Percentiles rank a stretch among this genome's conserved stretches.
Evolutionary conservation across 2,797 vertebrate genomes (phyloP).

Genomic region (Lutjanus campechanus): DNA sequence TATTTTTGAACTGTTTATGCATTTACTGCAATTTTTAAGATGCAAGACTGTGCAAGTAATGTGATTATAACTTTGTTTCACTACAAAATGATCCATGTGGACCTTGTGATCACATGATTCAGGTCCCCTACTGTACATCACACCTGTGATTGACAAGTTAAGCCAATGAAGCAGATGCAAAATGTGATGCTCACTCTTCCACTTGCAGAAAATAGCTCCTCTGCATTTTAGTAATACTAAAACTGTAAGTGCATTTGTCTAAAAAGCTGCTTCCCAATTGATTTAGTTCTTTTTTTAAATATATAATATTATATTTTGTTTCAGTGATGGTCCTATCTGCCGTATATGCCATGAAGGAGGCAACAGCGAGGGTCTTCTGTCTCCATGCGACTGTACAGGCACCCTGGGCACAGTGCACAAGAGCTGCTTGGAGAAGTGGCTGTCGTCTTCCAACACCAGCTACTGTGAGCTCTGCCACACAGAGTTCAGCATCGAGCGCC

Average conservation of each 20-base stretch:
- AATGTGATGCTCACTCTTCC: not conserved
- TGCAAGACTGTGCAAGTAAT: not conserved
- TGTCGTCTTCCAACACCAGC: conserved; percentile 97
- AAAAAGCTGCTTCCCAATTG: not conserved
- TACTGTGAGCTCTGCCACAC: conserved; percentile 98
- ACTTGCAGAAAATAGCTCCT: not conserved
- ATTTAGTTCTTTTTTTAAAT: not conserved
- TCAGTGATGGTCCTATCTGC: conserved; percentile 95
- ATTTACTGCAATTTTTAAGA: not conserved
- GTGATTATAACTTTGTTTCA: not conserved
- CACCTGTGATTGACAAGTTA: not conserved
- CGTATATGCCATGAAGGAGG: conserved; percentile 97
- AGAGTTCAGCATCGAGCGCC: conserved; percentile 94
- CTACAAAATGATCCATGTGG: too few species aligned
- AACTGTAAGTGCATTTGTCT: not conserved
- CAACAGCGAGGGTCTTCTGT: conserved; percentile 90
- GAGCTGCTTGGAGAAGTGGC: conserved; percentile 97
- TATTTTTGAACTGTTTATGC: not conserved
- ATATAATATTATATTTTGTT: not conserved
- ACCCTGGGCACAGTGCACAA: conserved; percentile 95
- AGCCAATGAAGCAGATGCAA: not conserved
- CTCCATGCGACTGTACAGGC: conserved; percentile 94
- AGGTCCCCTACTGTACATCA: too few species aligned
- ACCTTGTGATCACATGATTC: not conserved
- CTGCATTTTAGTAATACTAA: not conserved